Evolutionary conservation across 2,888 invertebrate genomes (phyloP).

Genomic region (Andrena hattorfiana): DNA sequence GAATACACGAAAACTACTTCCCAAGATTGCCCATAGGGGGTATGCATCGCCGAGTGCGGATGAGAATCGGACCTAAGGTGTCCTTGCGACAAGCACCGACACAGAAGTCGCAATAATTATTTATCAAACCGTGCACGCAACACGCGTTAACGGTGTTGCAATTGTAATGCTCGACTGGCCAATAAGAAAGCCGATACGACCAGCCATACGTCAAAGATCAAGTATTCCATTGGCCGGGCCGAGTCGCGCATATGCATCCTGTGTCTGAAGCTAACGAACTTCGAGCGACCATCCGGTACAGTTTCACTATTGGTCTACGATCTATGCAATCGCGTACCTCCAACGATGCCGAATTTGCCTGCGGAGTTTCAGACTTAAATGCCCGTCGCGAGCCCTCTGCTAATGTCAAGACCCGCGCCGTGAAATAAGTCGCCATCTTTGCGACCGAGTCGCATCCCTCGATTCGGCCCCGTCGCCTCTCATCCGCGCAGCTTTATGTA

Average conservation of each 20-base stretch:
- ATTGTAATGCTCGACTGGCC: conserved; percentile 22
- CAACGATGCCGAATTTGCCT: conserved; percentile 40
- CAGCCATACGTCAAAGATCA: conserved; percentile 22
- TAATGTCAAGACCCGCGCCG: conserved; percentile 53
- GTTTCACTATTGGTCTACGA: conserved; percentile 23
- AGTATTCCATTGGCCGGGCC: conserved; percentile 39
- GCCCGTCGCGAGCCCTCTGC: conserved; percentile 41
- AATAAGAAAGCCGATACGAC: conserved; percentile 31
- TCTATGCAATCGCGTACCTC: conserved; percentile 14
- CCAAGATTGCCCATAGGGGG: conserved; percentile 6
- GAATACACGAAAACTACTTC: conserved; percentile 6
- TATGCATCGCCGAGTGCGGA: background rate
- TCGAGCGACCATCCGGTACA: background rate
- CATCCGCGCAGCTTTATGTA: conserved; percentile 67
- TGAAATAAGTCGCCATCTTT: conserved; percentile 71
- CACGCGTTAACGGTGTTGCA: background rate
- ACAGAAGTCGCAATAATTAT: conserved; percentile 33
- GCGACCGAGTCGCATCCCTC: conserved; percentile 67
- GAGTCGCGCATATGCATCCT: background rate
- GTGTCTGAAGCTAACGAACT: conserved; percentile 9
- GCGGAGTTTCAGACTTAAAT: conserved; percentile 25
- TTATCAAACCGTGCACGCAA: conserved; percentile 33
- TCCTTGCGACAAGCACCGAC: background rate
- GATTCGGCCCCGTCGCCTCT: conserved; percentile 55
- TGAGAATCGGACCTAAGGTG: conserved; percentile 37